These are phyloP conservation scores for Willowsia nigromaculata DNA, from an alignment of 2,888 invertebrate genomes.

Conservation along the genomic window DNA sequence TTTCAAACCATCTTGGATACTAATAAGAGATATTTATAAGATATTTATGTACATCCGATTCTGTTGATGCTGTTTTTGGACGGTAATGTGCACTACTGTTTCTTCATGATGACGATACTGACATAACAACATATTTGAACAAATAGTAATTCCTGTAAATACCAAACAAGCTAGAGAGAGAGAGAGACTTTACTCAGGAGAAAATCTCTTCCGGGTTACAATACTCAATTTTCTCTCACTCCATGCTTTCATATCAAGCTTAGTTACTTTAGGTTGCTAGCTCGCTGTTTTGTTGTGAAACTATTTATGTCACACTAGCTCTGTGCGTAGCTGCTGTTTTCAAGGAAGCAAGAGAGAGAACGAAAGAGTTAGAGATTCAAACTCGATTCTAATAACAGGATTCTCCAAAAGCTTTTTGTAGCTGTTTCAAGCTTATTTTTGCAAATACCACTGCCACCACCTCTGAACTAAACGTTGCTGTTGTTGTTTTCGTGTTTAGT, in stretches of 20 bases:
- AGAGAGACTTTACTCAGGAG: not conserved
- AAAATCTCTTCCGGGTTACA: conserved; percentile 47
- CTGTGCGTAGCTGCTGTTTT: not conserved
- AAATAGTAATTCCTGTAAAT: conserved; percentile 4
- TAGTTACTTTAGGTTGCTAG: not conserved
- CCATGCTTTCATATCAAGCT: not conserved
- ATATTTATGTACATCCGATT: too few relatives aligned
- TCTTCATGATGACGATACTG: not conserved
- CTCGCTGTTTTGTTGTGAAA: not conserved
- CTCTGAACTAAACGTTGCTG: not conserved
- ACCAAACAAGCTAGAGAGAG: not conserved
- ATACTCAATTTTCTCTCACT: conserved; percentile 28
- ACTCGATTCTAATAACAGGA: not conserved
- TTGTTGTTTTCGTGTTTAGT: not conserved
- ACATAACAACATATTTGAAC: conserved; percentile 34
- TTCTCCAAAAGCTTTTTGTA: not conserved
- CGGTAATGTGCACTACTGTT: not conserved
- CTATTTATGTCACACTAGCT: conserved; percentile 18
- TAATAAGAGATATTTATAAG: too few relatives aligned
- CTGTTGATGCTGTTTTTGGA: not conserved
- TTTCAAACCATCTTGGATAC: too few relatives aligned
- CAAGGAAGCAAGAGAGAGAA: not conserved
- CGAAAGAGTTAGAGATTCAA: not conserved
- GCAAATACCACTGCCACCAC: not conserved
- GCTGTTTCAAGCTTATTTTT: not conserved